A percentile compares a stretch with the other conserved stretches of the same genome.
These are phyloP conservation scores for Pantherophis alleghaniensis DNA, from an alignment of 2,797 vertebrate species.

Conservation along the genomic window DNA sequence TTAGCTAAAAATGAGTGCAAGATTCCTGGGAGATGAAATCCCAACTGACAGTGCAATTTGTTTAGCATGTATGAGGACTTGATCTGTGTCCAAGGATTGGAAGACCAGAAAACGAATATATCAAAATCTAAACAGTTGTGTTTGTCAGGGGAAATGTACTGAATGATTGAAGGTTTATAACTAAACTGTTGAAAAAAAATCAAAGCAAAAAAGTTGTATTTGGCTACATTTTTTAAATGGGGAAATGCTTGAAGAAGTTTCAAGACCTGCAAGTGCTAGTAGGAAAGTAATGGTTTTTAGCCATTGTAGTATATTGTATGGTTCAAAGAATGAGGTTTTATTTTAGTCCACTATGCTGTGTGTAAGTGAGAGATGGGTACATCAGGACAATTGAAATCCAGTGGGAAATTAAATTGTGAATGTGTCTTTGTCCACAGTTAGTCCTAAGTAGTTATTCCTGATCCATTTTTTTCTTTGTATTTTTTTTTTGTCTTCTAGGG, in stretches of 20 bases:
- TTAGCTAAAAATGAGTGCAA: background rate
- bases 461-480: rapidly evolving
- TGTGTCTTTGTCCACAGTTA: rapidly evolving
- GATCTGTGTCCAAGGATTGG: background rate
- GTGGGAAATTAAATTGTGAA: background rate
- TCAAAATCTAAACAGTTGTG: background rate
- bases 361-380: background rate
- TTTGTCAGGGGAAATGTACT: background rate
- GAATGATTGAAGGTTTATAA: background rate
- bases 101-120: background rate
- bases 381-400: background rate
- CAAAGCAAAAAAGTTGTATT: background rate
- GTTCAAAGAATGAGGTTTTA: background rate
- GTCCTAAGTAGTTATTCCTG: background rate
- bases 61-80: background rate
- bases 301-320: background rate
- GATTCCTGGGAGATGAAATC: background rate
- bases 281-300: background rate
- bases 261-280: background rate
- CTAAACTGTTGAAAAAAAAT: background rate
- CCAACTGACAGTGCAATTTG: background rate
- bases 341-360: background rate
- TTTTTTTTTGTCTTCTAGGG: slow-evolving; percentile 61
- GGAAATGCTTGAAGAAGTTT: background rate
- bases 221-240: background rate